phyloP scores from a whole-genome alignment of 2,797 vertebrate genomes.

The Okamejei kenojei region DNA sequence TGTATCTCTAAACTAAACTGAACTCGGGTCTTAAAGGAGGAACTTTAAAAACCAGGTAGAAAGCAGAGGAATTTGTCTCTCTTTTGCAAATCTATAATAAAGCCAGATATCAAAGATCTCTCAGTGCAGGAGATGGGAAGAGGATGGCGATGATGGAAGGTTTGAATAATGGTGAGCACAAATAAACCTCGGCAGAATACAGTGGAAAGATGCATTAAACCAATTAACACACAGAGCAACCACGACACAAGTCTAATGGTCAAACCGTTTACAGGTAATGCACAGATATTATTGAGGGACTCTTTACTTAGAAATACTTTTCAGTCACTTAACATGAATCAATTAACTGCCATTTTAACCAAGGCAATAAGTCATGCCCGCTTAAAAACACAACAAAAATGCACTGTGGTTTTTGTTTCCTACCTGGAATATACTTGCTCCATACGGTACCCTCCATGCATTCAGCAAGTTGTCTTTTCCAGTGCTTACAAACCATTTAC shows the following conservation, averaged over 20 bases:
- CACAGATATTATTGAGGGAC: background rate
- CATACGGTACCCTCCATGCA: conserved; percentile 43
- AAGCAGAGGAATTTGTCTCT: background rate
- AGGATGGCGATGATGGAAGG: too few relatives aligned
- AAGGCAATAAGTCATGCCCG: background rate
- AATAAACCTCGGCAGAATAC: background rate
- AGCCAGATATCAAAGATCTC: background rate
- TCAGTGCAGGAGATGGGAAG: background rate
- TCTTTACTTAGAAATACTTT: too few relatives aligned
- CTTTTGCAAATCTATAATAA: background rate
- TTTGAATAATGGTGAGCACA: background rate
- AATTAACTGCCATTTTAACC: background rate
- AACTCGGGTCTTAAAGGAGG: background rate
- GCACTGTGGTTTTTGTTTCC: background rate
- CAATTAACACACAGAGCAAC: background rate
- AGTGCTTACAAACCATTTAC: conserved; percentile 68
- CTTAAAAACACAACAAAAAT: background rate
- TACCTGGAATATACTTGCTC: conserved; percentile 68
- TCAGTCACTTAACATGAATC: background rate
- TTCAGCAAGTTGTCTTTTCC: conserved; percentile 49
- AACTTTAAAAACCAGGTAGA: background rate
- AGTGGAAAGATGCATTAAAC: background rate
- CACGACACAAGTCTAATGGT: background rate
- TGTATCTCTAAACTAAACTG: too few relatives aligned
- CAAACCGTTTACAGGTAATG: background rate